phyloP scores from a whole-genome alignment of 2,113 vertebrate genomes.

The Ploceus nigricollis region DNA sequence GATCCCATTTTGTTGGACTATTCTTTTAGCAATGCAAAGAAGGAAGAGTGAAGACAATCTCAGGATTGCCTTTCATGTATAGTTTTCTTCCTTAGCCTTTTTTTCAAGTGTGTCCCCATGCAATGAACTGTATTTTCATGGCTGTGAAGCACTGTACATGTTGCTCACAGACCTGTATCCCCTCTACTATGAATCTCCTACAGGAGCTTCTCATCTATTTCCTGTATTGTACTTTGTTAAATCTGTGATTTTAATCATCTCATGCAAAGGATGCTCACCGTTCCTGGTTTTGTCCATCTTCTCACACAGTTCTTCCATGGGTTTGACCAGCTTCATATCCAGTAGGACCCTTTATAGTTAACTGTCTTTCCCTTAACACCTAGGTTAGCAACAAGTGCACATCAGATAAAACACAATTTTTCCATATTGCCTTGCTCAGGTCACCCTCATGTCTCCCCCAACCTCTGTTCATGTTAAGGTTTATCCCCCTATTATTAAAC shows the following conservation, averaged over 20 bases:
- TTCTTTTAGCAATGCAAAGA: background rate
- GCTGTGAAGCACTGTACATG: background rate
- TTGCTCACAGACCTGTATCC: background rate
- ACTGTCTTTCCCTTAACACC: background rate
- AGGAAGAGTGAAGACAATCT: background rate
- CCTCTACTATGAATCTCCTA: background rate
- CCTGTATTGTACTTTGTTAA: background rate
- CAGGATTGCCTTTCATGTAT: background rate
- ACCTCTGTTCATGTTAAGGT: background rate
- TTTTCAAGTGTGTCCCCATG: background rate
- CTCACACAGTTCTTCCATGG: background rate
- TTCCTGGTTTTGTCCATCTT: background rate
- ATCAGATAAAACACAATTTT: background rate
- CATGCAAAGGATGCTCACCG: background rate
- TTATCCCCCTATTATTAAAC: background rate
- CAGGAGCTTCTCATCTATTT: background rate
- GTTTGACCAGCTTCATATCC: background rate
- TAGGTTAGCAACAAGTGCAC: background rate
- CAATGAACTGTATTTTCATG: background rate
- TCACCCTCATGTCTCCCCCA: background rate
- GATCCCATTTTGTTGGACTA: background rate
- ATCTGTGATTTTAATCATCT: background rate
- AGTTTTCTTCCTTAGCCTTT: background rate
- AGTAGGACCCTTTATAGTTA: background rate
- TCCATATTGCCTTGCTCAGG: background rate